A percentile compares a stretch with the other conserved stretches of the same genome.
Evolutionary conservation across 2,797 vertebrate species (phyloP).

Genomic region (Paedocypris micromegethes): DNA sequence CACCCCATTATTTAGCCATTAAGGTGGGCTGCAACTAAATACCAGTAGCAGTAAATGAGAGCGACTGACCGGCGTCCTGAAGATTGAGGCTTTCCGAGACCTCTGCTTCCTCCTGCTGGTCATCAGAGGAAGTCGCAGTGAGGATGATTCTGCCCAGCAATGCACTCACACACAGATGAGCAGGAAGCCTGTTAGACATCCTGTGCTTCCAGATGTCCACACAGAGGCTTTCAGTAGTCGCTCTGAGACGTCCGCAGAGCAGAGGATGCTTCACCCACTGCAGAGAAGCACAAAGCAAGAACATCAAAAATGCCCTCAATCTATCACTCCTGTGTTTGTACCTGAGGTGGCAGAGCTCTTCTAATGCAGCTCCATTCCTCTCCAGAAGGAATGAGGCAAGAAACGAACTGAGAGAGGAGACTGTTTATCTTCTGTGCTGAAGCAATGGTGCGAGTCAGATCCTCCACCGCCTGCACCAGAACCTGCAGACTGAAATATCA

Average conservation of each 20-base stretch:
- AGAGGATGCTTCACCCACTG: constrained; percentile 88
- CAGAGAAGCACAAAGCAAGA: constrained; percentile 11
- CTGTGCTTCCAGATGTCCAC: constrained; percentile 66
- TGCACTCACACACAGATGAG: constrained; percentile 80
- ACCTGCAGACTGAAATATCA: constrained; percentile 75
- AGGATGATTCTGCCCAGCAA: constrained; percentile 76
- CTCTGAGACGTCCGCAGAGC: constrained; percentile 73
- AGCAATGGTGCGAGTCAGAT: constrained; percentile 69
- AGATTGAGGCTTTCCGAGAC: constrained; percentile 56
- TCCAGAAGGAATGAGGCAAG: constrained; percentile 66
- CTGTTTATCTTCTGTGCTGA: constrained; percentile 58
- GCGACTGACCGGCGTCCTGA: constrained; percentile 72
- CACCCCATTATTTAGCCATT: too few species aligned
- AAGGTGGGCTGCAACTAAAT: background rate
- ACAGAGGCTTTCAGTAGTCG: constrained; percentile 69
- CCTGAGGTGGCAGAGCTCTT: constrained; percentile 77
- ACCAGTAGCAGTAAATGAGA: background rate
- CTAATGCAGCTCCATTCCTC: constrained; percentile 79
- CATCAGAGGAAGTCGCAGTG: constrained; percentile 52
- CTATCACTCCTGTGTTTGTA: constrained; percentile 42
- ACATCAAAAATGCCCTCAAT: background rate
- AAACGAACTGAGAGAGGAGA: constrained; percentile 68
- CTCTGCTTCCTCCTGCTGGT: constrained; percentile 58
- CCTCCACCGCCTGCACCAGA: constrained; percentile 75
- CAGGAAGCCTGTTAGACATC: constrained; percentile 69